A percentile compares a stretch with the other conserved stretches of the same genome.
Conservation (phyloP, 2,888 invertebrate species). For the Tinea semifulvella region DNA sequence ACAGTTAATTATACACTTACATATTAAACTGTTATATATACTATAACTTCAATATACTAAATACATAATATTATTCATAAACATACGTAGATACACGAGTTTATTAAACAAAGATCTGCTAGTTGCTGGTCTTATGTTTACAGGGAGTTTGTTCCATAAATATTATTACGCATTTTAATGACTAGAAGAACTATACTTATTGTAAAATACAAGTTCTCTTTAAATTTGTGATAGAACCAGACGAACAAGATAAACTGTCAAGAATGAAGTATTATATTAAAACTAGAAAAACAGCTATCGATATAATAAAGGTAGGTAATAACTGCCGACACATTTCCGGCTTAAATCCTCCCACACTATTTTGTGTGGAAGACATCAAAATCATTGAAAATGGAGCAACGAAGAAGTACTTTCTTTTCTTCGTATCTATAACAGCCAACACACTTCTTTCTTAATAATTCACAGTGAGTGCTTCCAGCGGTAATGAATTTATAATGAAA, state of each 20-base stretch:
- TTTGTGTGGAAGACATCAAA: constrained; percentile 12
- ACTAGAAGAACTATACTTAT: no score
- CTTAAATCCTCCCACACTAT: constrained; percentile 21
- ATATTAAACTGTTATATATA: no score
- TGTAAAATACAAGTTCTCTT: neutral
- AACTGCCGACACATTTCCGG: constrained; percentile 32
- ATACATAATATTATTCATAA: no score
- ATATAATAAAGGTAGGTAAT: constrained; percentile 23
- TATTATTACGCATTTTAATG: neutral
- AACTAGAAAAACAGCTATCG: constrained; percentile 5
- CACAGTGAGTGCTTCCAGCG: neutral
- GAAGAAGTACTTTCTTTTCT: no score
- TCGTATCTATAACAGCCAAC: no score
- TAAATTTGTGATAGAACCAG: neutral
- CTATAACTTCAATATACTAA: no score
- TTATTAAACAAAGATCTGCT: neutral
- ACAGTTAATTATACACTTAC: no score
- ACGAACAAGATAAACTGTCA: constrained; percentile 20
- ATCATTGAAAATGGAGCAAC: constrained; percentile 1
- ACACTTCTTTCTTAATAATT: neutral
- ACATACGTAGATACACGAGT: no score
- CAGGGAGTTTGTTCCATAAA: neutral
- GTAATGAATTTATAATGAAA: neutral
- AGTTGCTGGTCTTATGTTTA: neutral
- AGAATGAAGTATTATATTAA: constrained; percentile 16